Conservation (phyloP, 2,888 invertebrate genomes). For the Conchocele bisecta region DNA sequence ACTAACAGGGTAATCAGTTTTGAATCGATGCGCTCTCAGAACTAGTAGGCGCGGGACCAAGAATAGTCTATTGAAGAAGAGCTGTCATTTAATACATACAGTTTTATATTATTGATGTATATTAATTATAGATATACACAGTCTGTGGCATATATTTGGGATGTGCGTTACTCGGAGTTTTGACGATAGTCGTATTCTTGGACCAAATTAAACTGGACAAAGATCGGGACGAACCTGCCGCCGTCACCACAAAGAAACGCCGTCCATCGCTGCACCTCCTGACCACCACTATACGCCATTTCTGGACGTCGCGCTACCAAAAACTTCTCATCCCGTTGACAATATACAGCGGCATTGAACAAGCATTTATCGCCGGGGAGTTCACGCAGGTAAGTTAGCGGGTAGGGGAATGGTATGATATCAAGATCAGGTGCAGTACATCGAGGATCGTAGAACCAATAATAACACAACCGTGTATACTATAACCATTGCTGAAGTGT, state of each 20-base stretch:
- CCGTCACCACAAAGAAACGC: not conserved
- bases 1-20: no score
- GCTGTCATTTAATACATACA: no score
- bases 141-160: conserved; percentile 94
- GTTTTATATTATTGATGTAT: no score
- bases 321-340: conserved; percentile 97
- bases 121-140: conserved; percentile 89
- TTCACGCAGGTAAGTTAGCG: conserved; percentile 84
- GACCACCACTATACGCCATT: conserved; percentile 88
- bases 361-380: conserved; percentile 95
- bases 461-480: no score
- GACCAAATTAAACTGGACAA: conserved; percentile 85
- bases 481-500: no score
- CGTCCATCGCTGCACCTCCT: conserved; percentile 45
- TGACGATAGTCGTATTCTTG: conserved; percentile 93
- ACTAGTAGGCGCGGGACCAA: no score
- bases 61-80: no score
- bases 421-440: no score
- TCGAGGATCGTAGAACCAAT: no score
- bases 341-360: conserved; percentile 98
- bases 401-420: no score
- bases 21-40: no score
- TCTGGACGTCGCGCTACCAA: conserved; percentile 93
- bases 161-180: conserved; percentile 92
- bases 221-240: not conserved